Evolutionary conservation across 2,113 vertebrate species (phyloP).

Genomic region (Chionis minor): DNA sequence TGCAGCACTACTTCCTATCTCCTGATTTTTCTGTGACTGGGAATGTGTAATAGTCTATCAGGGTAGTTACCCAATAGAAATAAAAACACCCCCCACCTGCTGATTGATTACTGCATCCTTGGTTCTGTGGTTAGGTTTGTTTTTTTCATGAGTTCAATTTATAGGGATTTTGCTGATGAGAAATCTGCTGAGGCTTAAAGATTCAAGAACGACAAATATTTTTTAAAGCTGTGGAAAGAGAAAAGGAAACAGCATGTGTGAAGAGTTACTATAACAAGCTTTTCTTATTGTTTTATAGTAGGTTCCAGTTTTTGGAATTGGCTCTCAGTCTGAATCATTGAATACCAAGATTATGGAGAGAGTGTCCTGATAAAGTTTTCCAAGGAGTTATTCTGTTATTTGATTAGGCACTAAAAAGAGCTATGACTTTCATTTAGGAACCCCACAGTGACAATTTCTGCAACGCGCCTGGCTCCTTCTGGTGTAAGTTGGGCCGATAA

Average conservation of each 20-base stretch:
- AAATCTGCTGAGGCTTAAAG: neutral
- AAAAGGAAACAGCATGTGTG: neutral
- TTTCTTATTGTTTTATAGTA: neutral
- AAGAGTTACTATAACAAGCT: neutral
- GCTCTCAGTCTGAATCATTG: neutral
- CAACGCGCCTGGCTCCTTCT: constrained; percentile 83
- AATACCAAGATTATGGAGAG: neutral
- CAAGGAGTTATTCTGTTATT: neutral
- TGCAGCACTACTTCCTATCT: neutral
- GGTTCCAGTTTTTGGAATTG: neutral
- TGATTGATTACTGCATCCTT: neutral
- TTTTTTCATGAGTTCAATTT: neutral
- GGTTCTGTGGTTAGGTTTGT: neutral
- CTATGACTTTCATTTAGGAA: constrained; percentile 70
- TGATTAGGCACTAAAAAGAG: neutral
- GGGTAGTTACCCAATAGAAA: neutral
- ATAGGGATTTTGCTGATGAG: neutral
- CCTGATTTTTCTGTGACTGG: neutral
- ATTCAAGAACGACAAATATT: neutral
- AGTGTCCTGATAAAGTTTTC: neutral
- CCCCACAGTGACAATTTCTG: constrained; percentile 79
- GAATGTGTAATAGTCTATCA: neutral
- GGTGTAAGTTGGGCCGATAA: constrained; percentile 96
- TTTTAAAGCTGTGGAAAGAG: neutral
- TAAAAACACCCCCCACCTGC: neutral